Percentiles rank a stretch among this genome's conserved stretches.
Conservation (phyloP, 2,888 invertebrate species). For the Latrodectus elegans region DNA sequence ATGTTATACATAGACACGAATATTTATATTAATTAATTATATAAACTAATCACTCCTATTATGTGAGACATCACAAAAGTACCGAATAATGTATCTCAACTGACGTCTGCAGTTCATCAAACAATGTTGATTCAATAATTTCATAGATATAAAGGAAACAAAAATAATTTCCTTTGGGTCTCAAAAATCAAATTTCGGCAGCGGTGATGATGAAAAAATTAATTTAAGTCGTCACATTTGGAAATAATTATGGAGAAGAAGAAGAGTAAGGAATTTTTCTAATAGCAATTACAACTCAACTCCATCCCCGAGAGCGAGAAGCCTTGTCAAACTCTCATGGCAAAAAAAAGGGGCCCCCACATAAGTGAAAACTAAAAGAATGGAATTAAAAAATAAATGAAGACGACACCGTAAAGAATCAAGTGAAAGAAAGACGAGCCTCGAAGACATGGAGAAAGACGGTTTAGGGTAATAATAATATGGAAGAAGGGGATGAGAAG, state of each 20-base stretch:
- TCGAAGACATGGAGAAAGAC: conserved; percentile 50
- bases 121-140: too few relatives aligned
- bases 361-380: conserved; percentile 12
- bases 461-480: conserved; percentile 59
- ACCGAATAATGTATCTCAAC: neutral
- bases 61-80: neutral
- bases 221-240: neutral
- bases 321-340: conserved; percentile 14
- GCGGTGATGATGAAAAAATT: neutral
- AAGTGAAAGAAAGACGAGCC: conserved; percentile 30
- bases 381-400: conserved; percentile 38
- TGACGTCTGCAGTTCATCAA: neutral
- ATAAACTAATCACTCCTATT: too few relatives aligned
- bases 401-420: neutral
- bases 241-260: neutral
- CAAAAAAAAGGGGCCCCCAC: neutral
- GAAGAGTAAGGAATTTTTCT: conserved; percentile 18
- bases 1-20: too few relatives aligned
- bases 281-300: conserved; percentile 36
- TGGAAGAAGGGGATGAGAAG: conserved; percentile 11
- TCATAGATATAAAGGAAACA: neutral
- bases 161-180: neutral
- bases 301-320: neutral
- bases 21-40: too few relatives aligned
- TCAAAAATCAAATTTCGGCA: neutral